phyloP scores from a whole-genome alignment of 2,797 vertebrate genomes.

The Orestias chungarensis region DNA sequence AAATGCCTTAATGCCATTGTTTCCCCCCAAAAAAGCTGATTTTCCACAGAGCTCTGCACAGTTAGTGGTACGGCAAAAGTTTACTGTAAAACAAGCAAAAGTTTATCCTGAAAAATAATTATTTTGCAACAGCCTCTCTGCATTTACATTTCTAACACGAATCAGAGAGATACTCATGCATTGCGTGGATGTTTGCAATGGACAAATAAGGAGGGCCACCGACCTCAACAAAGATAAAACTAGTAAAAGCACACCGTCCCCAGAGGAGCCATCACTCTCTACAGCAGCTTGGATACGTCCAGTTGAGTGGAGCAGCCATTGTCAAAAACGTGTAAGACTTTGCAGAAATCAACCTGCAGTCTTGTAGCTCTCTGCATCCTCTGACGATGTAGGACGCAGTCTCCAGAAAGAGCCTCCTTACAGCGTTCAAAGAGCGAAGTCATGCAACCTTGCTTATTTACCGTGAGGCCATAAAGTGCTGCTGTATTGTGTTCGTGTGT shows the following conservation, averaged over 20 bases:
- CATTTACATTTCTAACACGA: slow-evolving; percentile 24
- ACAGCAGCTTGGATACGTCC: slow-evolving; percentile 58
- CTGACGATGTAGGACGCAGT: slow-evolving; percentile 50
- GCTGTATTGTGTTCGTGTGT: slow-evolving; percentile 21
- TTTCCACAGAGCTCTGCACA: not conserved
- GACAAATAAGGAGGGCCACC: slow-evolving; percentile 34
- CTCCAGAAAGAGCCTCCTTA: slow-evolving; percentile 51
- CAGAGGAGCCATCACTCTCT: slow-evolving; percentile 52
- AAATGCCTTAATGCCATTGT: slow-evolving; percentile 59
- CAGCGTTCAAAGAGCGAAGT: slow-evolving; percentile 65
- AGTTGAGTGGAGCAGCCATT: slow-evolving; percentile 38
- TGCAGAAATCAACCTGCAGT: slow-evolving; percentile 52
- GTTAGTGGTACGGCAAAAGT: slow-evolving; percentile 4
- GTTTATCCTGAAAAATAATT: slow-evolving; percentile 36
- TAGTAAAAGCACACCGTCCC: slow-evolving; percentile 57
- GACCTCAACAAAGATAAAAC: slow-evolving; percentile 50
- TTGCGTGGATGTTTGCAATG: slow-evolving; percentile 10
- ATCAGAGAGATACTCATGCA: slow-evolving; percentile 15
- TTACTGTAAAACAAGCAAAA: slow-evolving; percentile 34
- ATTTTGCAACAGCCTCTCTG: slow-evolving; percentile 1
- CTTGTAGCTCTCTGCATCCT: slow-evolving; percentile 57
- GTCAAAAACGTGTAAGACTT: slow-evolving; percentile 45
- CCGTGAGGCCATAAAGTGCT: slow-evolving; percentile 47
- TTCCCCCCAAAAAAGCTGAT: not conserved
- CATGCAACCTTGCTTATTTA: slow-evolving; percentile 54